These are phyloP conservation scores for Lampropteryx suffumata DNA, from an alignment of 2,888 invertebrate genomes.

Conservation along the genomic window DNA sequence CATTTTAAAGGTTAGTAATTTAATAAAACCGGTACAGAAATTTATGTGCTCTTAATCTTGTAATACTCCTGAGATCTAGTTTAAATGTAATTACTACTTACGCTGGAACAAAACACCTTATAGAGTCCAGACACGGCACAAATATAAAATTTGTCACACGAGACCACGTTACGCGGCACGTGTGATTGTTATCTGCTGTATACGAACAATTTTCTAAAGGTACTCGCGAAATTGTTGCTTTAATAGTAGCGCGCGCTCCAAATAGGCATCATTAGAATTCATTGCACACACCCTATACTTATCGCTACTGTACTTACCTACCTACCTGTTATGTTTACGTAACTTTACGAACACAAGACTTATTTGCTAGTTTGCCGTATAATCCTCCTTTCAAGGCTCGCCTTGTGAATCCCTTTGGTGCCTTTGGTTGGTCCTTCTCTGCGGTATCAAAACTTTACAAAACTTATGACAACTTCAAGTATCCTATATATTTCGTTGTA, in stretches of 20 bases:
- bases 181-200: constrained; percentile 59
- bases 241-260: constrained; percentile 39
- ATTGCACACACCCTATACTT: constrained; percentile 50
- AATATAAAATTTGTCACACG: constrained; percentile 65
- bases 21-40: too few species aligned
- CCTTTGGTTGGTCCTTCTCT: constrained; percentile 24
- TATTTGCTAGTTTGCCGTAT: constrained; percentile 28
- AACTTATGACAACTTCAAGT: constrained; percentile 32
- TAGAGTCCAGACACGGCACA: constrained; percentile 43
- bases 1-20: too few species aligned
- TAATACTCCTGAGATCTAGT: neutral
- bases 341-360: constrained; percentile 40
- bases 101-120: neutral
- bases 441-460: constrained; percentile 33
- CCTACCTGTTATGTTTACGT: constrained; percentile 43
- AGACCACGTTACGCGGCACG: constrained; percentile 55
- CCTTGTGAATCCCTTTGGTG: constrained; percentile 9
- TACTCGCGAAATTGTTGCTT: constrained; percentile 43
- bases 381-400: constrained; percentile 25
- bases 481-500: constrained; percentile 13
- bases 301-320: constrained; percentile 39
- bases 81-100: neutral
- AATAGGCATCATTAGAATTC: constrained; percentile 54
- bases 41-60: too few species aligned
- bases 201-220: constrained; percentile 46